A percentile compares a stretch with the other conserved stretches of the same genome.
Conservation (phyloP, 1,140 invertebrate species). For the Telenomus remus region DNA sequence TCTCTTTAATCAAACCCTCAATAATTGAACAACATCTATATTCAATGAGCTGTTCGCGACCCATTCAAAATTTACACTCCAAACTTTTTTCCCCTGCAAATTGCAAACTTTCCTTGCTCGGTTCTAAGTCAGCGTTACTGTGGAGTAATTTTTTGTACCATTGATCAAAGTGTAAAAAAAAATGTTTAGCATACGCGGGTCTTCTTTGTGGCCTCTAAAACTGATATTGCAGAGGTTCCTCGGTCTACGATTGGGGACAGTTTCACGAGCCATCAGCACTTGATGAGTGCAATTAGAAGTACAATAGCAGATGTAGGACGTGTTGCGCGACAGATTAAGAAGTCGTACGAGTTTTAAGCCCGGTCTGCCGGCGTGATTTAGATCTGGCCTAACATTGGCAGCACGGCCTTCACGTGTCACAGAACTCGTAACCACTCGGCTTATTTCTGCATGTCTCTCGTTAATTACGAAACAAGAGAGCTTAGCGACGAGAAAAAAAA, state of each 20-base stretch:
- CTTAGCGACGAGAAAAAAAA: no score
- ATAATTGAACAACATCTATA: no score
- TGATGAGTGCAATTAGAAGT: constrained; percentile 69
- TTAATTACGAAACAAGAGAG: no score
- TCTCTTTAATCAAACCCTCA: no score
- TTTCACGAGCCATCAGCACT: constrained; percentile 48
- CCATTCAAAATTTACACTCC: no score
- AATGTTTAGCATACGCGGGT: constrained; percentile 61
- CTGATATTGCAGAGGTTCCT: constrained; percentile 23
- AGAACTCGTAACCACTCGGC: no score
- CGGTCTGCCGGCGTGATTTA: constrained; percentile 63
- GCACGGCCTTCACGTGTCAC: no score
- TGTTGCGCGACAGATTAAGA: constrained; percentile 70
- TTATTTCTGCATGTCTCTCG: no score
- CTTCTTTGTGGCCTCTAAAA: constrained; percentile 61
- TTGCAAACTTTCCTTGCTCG: no score
- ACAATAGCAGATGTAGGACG: constrained; percentile 65
- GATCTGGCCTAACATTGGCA: constrained; percentile 46
- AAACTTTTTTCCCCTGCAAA: no score
- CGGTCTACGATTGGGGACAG: constrained; percentile 25
- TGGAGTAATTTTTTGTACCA: constrained; percentile 28
- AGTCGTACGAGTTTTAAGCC: constrained; percentile 64
- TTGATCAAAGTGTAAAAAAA: constrained; percentile 33
- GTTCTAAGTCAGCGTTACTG: constrained; percentile 18
- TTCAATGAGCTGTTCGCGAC: no score